Conservation (phyloP, 2,888 invertebrate species). For the Tetropium fuscum region DNA sequence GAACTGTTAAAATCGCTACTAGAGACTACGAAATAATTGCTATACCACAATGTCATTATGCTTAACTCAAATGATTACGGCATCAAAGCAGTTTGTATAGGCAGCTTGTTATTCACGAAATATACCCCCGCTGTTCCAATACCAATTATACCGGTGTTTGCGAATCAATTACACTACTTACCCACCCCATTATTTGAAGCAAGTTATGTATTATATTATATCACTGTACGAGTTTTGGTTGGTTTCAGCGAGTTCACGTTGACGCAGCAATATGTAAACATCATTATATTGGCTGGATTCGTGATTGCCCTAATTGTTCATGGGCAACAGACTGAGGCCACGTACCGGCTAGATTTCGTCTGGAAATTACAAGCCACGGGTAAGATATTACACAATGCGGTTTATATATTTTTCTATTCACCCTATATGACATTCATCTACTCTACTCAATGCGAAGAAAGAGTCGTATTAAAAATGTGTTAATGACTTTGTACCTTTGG, state of each 20-base stretch:
- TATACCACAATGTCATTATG: no score
- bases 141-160: constrained; percentile 3
- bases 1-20: no score
- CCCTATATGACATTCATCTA: no score
- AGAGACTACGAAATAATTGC: no score
- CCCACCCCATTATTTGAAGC: background rate
- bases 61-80: no score
- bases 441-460: no score
- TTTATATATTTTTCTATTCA: no score
- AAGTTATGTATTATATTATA: background rate
- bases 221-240: constrained; percentile 6
- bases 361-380: constrained; percentile 97
- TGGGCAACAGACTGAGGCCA: constrained; percentile 94
- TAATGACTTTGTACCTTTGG: no score
- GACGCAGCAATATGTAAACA: constrained; percentile 68
- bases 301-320: constrained; percentile 88
- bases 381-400: no score
- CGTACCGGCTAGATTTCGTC: constrained; percentile 93
- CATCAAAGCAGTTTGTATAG: no score
- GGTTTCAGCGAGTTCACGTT: constrained; percentile 56
- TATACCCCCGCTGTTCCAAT: constrained; percentile 3
- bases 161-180: constrained; percentile 1
- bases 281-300: constrained; percentile 80
- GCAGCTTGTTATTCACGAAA: background rate
- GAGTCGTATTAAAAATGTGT: no score